Conservation (phyloP, 1,140 invertebrate species). For the Mycetomoellerius zeteki region DNA sequence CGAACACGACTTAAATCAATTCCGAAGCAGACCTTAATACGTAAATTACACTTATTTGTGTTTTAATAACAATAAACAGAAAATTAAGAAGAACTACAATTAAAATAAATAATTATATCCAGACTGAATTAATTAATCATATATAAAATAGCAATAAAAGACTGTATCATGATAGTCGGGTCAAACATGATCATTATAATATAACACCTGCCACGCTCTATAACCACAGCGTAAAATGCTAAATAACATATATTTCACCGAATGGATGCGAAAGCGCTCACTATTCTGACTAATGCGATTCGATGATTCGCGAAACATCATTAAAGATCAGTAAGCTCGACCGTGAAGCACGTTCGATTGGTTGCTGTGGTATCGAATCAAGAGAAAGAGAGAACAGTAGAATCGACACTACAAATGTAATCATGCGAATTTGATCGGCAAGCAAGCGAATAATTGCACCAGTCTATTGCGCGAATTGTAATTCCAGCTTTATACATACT, state of each 20-base stretch:
- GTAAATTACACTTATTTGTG: background rate
- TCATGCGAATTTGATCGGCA: slow-evolving; percentile 59
- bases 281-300: slow-evolving; percentile 44
- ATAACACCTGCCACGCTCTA: background rate
- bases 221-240: slow-evolving; percentile 26
- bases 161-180: background rate
- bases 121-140: slow-evolving; percentile 11
- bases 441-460: slow-evolving; percentile 50
- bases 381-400: slow-evolving; percentile 12
- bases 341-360: slow-evolving; percentile 35
- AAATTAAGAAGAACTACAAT: background rate
- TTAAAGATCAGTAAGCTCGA: slow-evolving; percentile 50
- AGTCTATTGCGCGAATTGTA: slow-evolving; percentile 51
- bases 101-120: slow-evolving; percentile 30
- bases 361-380: slow-evolving; percentile 37
- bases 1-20: background rate
- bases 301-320: slow-evolving; percentile 61
- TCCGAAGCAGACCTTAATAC: background rate
- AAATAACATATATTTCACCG: slow-evolving; percentile 2
- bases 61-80: background rate
- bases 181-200: background rate
- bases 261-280: slow-evolving; percentile 11
- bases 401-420: slow-evolving; percentile 44
- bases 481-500: slow-evolving; percentile 65
- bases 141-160: slow-evolving; percentile 3